Evolutionary conservation across 2,113 vertebrate species (phyloP).

Genomic region (Gymnarchus niloticus): DNA sequence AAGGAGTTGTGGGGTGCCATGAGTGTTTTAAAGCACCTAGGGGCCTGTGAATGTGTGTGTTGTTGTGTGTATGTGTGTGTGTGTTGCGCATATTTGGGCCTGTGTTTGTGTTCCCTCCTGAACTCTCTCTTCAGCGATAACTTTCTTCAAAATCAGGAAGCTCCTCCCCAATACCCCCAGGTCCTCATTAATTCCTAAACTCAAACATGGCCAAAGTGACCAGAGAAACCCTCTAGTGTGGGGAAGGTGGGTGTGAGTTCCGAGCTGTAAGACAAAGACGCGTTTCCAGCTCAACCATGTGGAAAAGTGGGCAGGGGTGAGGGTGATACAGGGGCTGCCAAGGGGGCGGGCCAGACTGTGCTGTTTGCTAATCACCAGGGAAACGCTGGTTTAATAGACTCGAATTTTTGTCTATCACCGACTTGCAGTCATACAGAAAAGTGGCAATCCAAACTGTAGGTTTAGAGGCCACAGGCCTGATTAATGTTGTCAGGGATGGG

Average conservation of each 20-base stretch:
- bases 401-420: neutral
- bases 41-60: conserved; percentile 42
- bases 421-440: neutral
- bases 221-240: neutral
- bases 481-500: conserved; percentile 46
- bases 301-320: conserved; percentile 11
- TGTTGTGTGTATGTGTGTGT: conserved; percentile 51
- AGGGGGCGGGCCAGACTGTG: neutral
- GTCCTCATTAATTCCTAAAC: neutral
- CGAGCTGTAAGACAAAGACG: conserved; percentile 8
- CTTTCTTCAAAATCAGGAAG: neutral
- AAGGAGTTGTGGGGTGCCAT: conserved; percentile 41
- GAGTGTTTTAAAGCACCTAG: conserved; percentile 55
- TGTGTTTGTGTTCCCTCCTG: conserved; percentile 48
- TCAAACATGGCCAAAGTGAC: neutral
- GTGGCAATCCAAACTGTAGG: neutral
- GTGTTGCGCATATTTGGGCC: conserved; percentile 25
- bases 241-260: neutral
- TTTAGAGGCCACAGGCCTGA: neutral
- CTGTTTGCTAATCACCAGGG: conserved; percentile 7
- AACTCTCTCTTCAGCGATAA: neutral
- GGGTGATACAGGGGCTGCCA: neutral
- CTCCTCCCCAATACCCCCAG: neutral
- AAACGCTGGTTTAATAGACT: neutral
- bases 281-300: conserved; percentile 13